Evolutionary conservation across 1,140 invertebrate species (phyloP), one percentile per base, ranked within the genome.

Genomic region (Stegodyphus dumicola): DNA sequence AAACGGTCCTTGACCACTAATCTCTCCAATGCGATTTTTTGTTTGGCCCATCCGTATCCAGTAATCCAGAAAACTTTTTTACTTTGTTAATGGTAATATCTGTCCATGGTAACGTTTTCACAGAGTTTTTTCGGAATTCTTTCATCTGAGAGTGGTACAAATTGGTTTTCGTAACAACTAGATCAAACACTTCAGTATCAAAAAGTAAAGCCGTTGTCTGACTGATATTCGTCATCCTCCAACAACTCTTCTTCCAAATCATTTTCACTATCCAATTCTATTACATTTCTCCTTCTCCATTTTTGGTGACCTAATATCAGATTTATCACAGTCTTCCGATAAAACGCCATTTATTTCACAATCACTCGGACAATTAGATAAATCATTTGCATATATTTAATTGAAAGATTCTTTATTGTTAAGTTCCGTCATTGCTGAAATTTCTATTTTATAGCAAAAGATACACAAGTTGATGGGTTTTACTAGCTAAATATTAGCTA

Each of bases 81-180:
- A 69, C n/a, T 17, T 69, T 17, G n/a, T 33, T 69, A 69, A n/a
- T 69, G n/a, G 66, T 69, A 69, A 69, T n/a, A 9, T 33, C 66
- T n/a, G 18, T 33, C 66, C 66, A 69, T 69, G n/a, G 66, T 69
- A 69, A 7, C 15, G 66, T 69, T 17, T 69, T 69, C 7, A n/a
- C 15, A 69, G 66, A 69, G n/a, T 7, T 73, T 73, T 73, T 73
- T 48, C 49, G 70, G 6, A 73, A 49, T 7, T 33, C 33, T 73
- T 73, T 73, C 48, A 73, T 73, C 49, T 73, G 70, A 52, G 33
- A 73, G n/a, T 73, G 51, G 70, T 73, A 73, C 51, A 52, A 52
- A 73, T 73, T 73, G 33, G 70, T 73, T n/a, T 73, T 7, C 33
- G 70, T 49, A 73, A 73, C 70, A n/a, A 73, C 70, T 73, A 73